Conservation (phyloP, 2,888 invertebrate genomes). For the Hypomecis punctinalis region DNA sequence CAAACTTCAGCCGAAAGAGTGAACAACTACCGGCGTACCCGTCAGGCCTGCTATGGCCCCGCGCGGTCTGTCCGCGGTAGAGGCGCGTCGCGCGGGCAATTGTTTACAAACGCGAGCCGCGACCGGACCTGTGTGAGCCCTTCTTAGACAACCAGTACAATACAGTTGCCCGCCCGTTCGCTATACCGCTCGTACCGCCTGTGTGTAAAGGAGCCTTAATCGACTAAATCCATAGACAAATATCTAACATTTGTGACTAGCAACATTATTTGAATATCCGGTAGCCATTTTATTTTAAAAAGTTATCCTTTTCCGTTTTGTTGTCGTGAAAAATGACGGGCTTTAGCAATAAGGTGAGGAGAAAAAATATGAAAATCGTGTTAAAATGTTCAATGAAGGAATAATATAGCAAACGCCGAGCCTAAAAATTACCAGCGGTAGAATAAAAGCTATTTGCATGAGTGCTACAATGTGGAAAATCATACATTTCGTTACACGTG, state of each 20-base stretch:
- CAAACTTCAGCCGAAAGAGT: too few relatives aligned
- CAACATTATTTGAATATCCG: conserved; percentile 63
- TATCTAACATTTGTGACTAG: conserved; percentile 40
- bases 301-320: conserved; percentile 87
- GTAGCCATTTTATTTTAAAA: conserved; percentile 81
- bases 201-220: too few relatives aligned
- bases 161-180: too few relatives aligned
- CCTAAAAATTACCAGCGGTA: conserved; percentile 1
- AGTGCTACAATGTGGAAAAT: conserved; percentile 22
- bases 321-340: conserved; percentile 91
- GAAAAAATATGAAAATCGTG: conserved; percentile 53
- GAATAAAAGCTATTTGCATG: conserved; percentile 8
- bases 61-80: too few relatives aligned
- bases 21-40: too few relatives aligned
- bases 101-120: too few relatives aligned
- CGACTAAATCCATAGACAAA: conserved; percentile 5
- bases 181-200: too few relatives aligned
- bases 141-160: too few relatives aligned
- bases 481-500: conserved; percentile 50
- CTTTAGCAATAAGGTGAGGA: conserved; percentile 91
- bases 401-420: conserved; percentile 9
- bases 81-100: too few relatives aligned
- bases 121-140: too few relatives aligned
- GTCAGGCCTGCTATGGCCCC: too few relatives aligned
- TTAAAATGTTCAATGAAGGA: conserved; percentile 16